Base-by-base conservation (phyloP, 2,113 vertebrate genomes). In the Erythrolamprus reginae region DNA sequence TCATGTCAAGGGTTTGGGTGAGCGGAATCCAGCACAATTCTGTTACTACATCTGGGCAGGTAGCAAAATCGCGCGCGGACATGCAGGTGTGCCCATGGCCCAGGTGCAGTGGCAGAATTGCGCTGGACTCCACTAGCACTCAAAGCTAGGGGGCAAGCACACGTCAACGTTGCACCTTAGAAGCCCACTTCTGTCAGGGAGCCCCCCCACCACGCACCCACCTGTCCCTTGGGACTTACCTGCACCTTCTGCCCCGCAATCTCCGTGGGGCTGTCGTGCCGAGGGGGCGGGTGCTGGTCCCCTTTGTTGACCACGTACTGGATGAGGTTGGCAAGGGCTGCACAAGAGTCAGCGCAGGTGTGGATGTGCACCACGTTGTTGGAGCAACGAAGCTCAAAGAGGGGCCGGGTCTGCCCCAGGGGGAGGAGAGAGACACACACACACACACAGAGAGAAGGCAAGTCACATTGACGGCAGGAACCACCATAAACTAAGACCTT, bases 341-440 rank as follows among this genome's bases (percentile, higher is more conserved):
- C 98, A 3, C 98, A 98, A 47, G 98, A 98, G 95, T 99, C 98
- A 0, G 98, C 98, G n/a, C 98, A 99, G 82, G 98, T 98, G 93
- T 98, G 98, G 42, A 99, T 92, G 6, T 98, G 98, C 21, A 98
- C 97, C 85, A 98, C 97, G 1, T 98, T 99, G 96, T 98, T 99
- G 96, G 98, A 99, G 95, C 98, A 99, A 56, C 98, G 98, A 19
- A 99, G 98, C 95, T 99, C 98, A 13, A 98, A 99, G 58, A 98
- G 97, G 0, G 98, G 98, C 96, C 98, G 98, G 56, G 97, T 96
- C 98, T 99, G 95, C 1, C 4, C 52, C 48, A 33, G 12, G 12
- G 28, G 61, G 61, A n/a, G 61, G 12, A 17, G 51, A 3, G 51
- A 13, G 26, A n/a, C 3, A 28, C 3, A 28, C 0, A 61, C 0